These are phyloP conservation scores for Hemithea aestivaria DNA, from an alignment of 2,888 invertebrate genomes.

Conservation along the genomic window DNA sequence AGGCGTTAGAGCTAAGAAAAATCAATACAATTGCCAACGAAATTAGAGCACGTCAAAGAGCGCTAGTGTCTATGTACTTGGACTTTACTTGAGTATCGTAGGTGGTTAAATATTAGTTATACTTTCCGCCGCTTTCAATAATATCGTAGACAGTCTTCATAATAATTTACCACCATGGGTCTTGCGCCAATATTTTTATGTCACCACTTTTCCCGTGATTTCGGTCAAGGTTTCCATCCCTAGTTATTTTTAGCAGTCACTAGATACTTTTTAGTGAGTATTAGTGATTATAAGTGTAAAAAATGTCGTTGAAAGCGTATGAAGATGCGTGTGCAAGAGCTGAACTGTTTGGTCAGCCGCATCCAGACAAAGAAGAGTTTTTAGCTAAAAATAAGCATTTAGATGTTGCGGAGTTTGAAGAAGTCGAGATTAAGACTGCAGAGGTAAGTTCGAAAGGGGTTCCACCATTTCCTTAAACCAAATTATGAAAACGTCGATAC, in stretches of 20 bases:
- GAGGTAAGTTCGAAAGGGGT: too few species aligned
- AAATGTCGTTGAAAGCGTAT: conserved; percentile 83
- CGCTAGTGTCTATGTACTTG: too few species aligned
- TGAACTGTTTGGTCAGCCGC: conserved; percentile 85
- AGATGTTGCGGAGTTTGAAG: conserved; percentile 74
- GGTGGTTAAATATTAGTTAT: too few species aligned
- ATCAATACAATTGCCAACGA: too few species aligned
- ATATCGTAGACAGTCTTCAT: conserved; percentile 24
- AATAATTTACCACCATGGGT: conserved; percentile 3
- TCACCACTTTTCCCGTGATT: conserved; percentile 19
- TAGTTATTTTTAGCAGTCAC: conserved; percentile 13
- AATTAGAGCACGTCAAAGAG: too few species aligned
- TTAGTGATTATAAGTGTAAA: conserved; percentile 15
- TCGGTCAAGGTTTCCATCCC: conserved; percentile 34
- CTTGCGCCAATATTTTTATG: conserved; percentile 8
- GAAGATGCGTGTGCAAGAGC: conserved; percentile 89
- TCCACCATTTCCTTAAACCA: too few species aligned
- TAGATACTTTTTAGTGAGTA: conserved; percentile 5
- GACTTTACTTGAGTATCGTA: too few species aligned
- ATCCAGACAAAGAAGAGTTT: conserved; percentile 84
- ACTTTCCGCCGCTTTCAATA: too few species aligned
- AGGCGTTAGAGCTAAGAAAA: too few species aligned
- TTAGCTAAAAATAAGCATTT: conserved; percentile 76
- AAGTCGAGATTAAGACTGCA: conserved; percentile 68
- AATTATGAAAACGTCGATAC: too few species aligned